Evolutionary conservation across 2,888 invertebrate species (phyloP).

Genomic region (Lepidocyrtoides sp.): DNA sequence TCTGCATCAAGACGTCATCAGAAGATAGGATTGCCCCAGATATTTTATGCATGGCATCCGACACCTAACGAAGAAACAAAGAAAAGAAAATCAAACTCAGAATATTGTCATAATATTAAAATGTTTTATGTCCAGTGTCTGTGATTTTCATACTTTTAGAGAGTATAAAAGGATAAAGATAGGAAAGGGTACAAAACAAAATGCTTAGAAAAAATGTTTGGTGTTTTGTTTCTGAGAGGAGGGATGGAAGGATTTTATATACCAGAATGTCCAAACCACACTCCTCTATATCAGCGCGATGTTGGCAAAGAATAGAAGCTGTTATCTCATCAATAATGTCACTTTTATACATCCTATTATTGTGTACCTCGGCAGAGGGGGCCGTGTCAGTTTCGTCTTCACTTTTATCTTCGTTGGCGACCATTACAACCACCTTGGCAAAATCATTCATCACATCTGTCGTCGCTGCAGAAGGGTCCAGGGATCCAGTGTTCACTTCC

Average conservation of each 20-base stretch:
- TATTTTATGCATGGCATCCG: constrained; percentile 85
- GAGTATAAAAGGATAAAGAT: not conserved
- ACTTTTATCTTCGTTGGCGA: constrained; percentile 67
- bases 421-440: constrained; percentile 81
- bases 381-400: constrained; percentile 83
- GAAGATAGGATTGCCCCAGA: constrained; percentile 84
- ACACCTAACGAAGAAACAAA: constrained; percentile 61
- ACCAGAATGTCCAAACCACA: constrained; percentile 80
- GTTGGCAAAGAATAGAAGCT: constrained; percentile 78
- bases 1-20: constrained; percentile 77
- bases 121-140: constrained; percentile 38
- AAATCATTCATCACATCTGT: constrained; percentile 80
- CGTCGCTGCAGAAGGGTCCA: constrained; percentile 74
- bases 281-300: constrained; percentile 79
- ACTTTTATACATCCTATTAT: constrained; percentile 75
- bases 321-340: constrained; percentile 76
- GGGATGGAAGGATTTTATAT: constrained; percentile 65
- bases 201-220: constrained; percentile 48
- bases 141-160: not conserved
- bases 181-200: constrained; percentile 5
- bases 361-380: constrained; percentile 84
- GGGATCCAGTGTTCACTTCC: constrained; percentile 59
- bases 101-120: not conserved
- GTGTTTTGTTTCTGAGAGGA: constrained; percentile 61
- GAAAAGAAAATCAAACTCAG: not conserved